These are phyloP conservation scores for Octodonta nipae DNA, from an alignment of 2,888 invertebrate genomes.

Conservation along the genomic window DNA sequence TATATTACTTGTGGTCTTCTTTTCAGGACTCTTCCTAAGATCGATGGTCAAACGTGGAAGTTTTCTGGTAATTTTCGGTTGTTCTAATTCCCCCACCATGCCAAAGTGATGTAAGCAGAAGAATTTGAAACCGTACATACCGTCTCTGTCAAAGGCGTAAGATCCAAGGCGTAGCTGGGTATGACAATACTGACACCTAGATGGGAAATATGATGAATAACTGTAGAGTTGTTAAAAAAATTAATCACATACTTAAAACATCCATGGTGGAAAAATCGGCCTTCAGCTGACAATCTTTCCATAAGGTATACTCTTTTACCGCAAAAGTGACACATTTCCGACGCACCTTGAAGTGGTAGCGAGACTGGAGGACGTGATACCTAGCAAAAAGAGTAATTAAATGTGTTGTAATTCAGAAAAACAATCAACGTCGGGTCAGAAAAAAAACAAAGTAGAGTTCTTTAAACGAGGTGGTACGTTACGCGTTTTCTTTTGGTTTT, in stretches of 20 bases:
- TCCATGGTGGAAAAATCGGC: slow-evolving; percentile 78
- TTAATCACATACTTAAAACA: slow-evolving; percentile 52
- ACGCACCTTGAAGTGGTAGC: slow-evolving; percentile 51
- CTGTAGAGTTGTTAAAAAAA: not conserved
- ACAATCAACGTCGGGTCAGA: no score
- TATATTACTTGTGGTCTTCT: slow-evolving; percentile 37
- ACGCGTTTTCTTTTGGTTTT: no score
- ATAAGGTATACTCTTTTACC: slow-evolving; percentile 84
- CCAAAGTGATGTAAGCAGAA: slow-evolving; percentile 66
- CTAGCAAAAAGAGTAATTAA: slow-evolving; percentile 32
- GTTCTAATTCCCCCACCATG: slow-evolving; percentile 41
- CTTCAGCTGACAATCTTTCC: slow-evolving; percentile 81
- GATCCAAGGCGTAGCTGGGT: slow-evolving; percentile 69
- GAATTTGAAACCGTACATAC: slow-evolving; percentile 52
- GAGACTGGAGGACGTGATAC: slow-evolving; percentile 45
- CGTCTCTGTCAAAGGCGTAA: slow-evolving; percentile 58
- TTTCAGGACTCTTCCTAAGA: slow-evolving; percentile 38
- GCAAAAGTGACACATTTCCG: slow-evolving; percentile 78
- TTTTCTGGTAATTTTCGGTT: slow-evolving; percentile 23
- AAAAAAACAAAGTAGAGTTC: no score
- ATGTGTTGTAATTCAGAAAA: no score
- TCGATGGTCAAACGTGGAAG: slow-evolving; percentile 18
- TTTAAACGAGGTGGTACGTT: no score
- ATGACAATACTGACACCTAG: slow-evolving; percentile 81
- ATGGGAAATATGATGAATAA: slow-evolving; percentile 5